These are phyloP conservation scores for Syrmaticus mikado DNA, from an alignment of 2,113 vertebrate species.

Conservation along the genomic window DNA sequence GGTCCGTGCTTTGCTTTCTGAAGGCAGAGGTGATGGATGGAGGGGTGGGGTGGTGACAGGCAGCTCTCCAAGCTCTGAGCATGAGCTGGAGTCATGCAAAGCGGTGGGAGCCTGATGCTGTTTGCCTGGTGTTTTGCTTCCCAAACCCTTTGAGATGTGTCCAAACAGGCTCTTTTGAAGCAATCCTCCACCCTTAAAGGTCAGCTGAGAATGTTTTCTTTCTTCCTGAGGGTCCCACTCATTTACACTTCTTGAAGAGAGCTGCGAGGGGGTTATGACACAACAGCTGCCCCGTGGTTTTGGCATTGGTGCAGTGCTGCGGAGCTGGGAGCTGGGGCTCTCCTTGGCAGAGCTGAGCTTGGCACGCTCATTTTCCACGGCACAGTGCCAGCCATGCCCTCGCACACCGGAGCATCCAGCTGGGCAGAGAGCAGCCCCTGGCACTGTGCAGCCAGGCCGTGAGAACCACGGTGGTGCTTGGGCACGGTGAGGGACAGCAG, in stretches of 20 bases:
- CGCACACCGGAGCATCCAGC: neutral
- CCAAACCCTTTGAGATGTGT: neutral
- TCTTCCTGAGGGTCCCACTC: neutral
- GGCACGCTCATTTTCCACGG: neutral
- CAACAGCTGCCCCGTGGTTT: conserved; percentile 46
- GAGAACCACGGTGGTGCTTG: neutral
- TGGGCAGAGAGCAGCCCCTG: neutral
- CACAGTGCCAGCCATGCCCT: neutral
- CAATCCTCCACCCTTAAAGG: neutral
- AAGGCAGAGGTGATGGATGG: accelerated
- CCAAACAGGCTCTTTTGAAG: neutral
- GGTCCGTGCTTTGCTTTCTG: neutral
- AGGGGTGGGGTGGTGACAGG: accelerated
- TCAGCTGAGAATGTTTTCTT: conserved; percentile 39
- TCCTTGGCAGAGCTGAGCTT: neutral
- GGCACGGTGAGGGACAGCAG: neutral
- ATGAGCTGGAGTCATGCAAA: neutral
- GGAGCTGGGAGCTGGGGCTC: neutral
- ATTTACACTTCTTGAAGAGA: neutral
- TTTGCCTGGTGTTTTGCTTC: neutral
- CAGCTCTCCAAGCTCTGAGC: neutral
- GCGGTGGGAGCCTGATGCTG: neutral
- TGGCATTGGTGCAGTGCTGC: neutral
- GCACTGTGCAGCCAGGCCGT: neutral
- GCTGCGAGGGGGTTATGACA: conserved; percentile 18